phyloP scores from a whole-genome alignment of 92 coral and sea anemone genomes.

The Phenganax stokvisi region DNA sequence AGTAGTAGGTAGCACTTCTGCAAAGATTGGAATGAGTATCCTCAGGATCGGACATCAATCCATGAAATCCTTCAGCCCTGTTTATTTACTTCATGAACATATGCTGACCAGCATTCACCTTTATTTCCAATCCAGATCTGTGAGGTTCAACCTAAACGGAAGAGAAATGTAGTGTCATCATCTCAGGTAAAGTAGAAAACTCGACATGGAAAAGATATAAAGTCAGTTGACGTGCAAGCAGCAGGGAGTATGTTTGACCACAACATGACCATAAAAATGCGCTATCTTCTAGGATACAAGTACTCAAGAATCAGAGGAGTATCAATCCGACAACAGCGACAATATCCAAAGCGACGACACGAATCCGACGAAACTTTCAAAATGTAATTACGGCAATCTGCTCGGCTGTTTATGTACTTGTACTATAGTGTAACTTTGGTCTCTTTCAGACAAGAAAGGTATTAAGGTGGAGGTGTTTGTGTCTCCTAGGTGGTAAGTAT shows the following conservation, averaged over 20 bases:
- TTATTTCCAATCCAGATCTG: constrained; percentile 6
- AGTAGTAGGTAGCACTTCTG: background rate
- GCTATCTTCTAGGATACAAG: background rate
- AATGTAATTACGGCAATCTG: background rate
- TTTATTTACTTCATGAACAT: background rate
- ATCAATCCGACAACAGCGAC: constrained; percentile 26
- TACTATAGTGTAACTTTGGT: background rate
- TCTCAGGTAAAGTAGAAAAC: constrained; percentile 38
- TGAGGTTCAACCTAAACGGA: constrained; percentile 51
- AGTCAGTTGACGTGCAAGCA: background rate
- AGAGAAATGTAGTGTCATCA: constrained; percentile 27
- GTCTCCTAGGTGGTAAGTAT: constrained; percentile 13
- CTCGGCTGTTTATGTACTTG: background rate
- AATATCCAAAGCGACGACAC: background rate
- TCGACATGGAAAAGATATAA: background rate
- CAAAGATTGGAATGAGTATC: background rate
- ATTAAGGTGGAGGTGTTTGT: constrained; percentile 2
- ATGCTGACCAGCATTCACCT: background rate
- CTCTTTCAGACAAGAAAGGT: constrained; percentile 1
- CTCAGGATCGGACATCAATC: background rate
- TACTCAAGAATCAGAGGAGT: constrained; percentile 15
- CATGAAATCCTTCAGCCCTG: background rate
- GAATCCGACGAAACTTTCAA: constrained; percentile 9
- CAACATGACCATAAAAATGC: background rate
- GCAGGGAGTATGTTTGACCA: no score